phyloP scores from a whole-genome alignment of 2,888 invertebrate species.

The Nemapogon koenigi region DNA sequence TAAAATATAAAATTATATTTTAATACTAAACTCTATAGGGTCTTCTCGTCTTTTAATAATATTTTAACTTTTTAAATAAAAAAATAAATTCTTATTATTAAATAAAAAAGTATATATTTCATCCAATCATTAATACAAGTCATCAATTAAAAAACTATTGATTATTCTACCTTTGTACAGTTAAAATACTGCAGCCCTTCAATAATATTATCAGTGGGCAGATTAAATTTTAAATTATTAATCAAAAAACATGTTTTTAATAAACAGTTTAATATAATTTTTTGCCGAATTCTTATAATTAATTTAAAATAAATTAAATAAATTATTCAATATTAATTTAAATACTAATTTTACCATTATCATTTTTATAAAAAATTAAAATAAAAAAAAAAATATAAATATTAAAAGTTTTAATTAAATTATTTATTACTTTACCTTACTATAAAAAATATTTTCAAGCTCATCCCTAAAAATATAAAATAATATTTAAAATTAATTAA shows the following conservation, averaged over 20 bases:
- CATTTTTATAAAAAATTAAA: slow-evolving; percentile 40
- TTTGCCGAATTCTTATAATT: slow-evolving; percentile 70
- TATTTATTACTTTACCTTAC: slow-evolving; percentile 47
- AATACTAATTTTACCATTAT: slow-evolving; percentile 70
- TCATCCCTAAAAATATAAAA: slow-evolving; percentile 66
- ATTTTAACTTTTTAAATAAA: slow-evolving; percentile 71
- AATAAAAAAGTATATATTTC: slow-evolving; percentile 65
- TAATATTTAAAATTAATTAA: slow-evolving; percentile 30
- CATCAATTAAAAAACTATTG: slow-evolving; percentile 78
- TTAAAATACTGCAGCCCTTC: slow-evolving; percentile 81
- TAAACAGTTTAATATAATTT: slow-evolving; percentile 24
- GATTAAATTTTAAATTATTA: slow-evolving; percentile 69
- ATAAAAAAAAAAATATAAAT: slow-evolving; percentile 63
- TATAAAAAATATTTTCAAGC: slow-evolving; percentile 63
- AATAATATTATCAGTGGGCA: slow-evolving; percentile 73
- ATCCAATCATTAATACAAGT: slow-evolving; percentile 80
- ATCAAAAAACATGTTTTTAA: slow-evolving; percentile 42
- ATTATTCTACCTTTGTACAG: slow-evolving; percentile 84
- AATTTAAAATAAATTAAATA: slow-evolving; percentile 30
- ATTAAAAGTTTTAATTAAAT: slow-evolving; percentile 50
- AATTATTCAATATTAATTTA: slow-evolving; percentile 28
- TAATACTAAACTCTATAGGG: slow-evolving; percentile 72
- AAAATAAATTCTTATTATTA: slow-evolving; percentile 46
- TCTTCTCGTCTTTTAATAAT: slow-evolving; percentile 75
- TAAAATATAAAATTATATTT: slow-evolving; percentile 1